Base-by-base conservation (phyloP, 2,797 vertebrate genomes). In the Onychomys leucogaster region DNA sequence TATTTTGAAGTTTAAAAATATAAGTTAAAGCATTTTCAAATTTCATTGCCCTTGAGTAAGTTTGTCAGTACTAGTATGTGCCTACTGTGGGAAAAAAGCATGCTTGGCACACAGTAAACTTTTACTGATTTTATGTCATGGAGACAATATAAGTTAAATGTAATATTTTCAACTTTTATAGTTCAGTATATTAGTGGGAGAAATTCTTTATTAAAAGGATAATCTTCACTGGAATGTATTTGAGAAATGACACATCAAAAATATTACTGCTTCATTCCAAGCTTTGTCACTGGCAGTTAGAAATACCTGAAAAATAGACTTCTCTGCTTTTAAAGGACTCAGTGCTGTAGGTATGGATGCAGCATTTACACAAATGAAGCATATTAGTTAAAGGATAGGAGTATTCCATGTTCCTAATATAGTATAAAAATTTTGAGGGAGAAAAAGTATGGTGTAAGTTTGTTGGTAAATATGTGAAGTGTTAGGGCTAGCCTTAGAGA, bases 331-430 rank as follows among this genome's bases (percentile, higher is more conserved):
- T 65, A 93, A 95, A 82, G 63, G 75, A 88, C 21, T 83, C 89
- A 46, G 65, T 85, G 41, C 67, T 92, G n/a, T 2, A 80, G 6
- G 61, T 94, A 10, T 84, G 16, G 57, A 92, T 21, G 71, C 0
- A 89, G 46, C 61, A 82, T 92, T 95, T 96, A 93, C 0, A 78
- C 34, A 93, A 57, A 85, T 89, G 78, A 91, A 91, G n/a, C 25
- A 93, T 27, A 71, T 32, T 76, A 32, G 7, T 85, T 96, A 21
- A 89, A 76, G 43, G 43, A 80, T 19, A 90, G 52, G n/a, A 55
- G 46, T 65, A 57, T 61, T 67, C 37, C 77, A 57, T 67, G 52
- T 94, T 90, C 25, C 63, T 97, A 2, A 25, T 41, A 23, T 86
- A 77, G 69, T 83, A 37, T 14, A 19, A 57, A 32, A 78, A 52